Percentiles rank a stretch among this genome's conserved stretches.
Evolutionary conservation across 1,140 invertebrate genomes (phyloP).

Genomic region (Nasonia giraulti): DNA sequence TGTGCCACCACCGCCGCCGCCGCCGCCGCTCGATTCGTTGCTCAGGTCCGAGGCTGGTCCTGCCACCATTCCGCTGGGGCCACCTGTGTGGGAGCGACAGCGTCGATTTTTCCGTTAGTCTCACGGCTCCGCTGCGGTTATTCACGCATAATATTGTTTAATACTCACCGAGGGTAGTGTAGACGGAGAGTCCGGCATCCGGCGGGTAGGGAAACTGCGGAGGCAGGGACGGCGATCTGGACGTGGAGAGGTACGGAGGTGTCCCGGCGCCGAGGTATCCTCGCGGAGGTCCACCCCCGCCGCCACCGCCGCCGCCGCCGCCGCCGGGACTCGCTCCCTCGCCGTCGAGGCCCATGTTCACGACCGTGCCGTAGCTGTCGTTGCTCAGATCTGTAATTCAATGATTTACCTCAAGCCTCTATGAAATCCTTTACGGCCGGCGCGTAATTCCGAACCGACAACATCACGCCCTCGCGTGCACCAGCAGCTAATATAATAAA

Average conservation of each 20-base stretch:
- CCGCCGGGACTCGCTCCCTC: slow-evolving; percentile 85
- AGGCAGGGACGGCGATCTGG: slow-evolving; percentile 81
- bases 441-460: background rate
- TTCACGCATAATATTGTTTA: slow-evolving; percentile 24
- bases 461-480: background rate
- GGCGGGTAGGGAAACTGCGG: slow-evolving; percentile 81
- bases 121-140: background rate
- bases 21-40: slow-evolving; percentile 77
- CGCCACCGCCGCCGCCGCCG: slow-evolving; percentile 73
- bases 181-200: slow-evolving; percentile 82
- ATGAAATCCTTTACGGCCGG: background rate
- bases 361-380: slow-evolving; percentile 89
- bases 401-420: background rate
- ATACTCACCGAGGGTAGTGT: slow-evolving; percentile 83
- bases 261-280: slow-evolving; percentile 80
- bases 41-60: slow-evolving; percentile 86
- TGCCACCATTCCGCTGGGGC: slow-evolving; percentile 77
- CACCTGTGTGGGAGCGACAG: slow-evolving; percentile 69
- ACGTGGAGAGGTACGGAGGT: slow-evolving; percentile 86
- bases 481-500: background rate
- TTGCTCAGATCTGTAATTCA: slow-evolving; percentile 81
- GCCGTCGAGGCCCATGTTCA: slow-evolving; percentile 83
- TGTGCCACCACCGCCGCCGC: slow-evolving; percentile 64
- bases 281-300: slow-evolving; percentile 75
- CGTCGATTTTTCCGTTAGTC: slow-evolving; percentile 45